Conservation (phyloP, 2,888 invertebrate species). For the Barypeithes pellucidus region DNA sequence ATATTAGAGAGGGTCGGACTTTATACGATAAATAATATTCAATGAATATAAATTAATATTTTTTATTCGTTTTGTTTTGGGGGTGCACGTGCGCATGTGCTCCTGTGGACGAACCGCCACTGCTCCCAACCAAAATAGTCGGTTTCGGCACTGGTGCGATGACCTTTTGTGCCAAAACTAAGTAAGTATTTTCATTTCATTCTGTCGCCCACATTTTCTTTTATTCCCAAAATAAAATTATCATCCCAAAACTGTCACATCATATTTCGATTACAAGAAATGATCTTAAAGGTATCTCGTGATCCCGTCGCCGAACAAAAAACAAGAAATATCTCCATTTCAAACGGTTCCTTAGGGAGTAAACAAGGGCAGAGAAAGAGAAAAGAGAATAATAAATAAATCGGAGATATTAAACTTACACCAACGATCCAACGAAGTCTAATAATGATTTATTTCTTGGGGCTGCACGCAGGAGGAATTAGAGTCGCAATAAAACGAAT, state of each 20-base stretch:
- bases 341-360: not conserved
- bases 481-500: conserved; percentile 10
- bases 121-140: too few species aligned
- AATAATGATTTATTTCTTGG: conserved; percentile 21
- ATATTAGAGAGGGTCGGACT: too few species aligned
- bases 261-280: not conserved
- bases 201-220: too few species aligned
- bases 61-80: too few species aligned
- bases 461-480: conserved; percentile 13
- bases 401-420: conserved; percentile 15
- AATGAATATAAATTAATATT: too few species aligned
- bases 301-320: not conserved
- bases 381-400: not conserved
- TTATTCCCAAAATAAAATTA: too few species aligned
- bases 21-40: too few species aligned
- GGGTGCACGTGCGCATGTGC: too few species aligned
- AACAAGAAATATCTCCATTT: conserved; percentile 5
- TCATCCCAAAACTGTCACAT: not conserved
- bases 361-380: not conserved
- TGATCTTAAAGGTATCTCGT: not conserved
- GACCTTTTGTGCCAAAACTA: too few species aligned
- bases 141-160: too few species aligned
- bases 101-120: too few species aligned
- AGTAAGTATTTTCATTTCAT: too few species aligned
- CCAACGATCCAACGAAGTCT: not conserved